Evolutionary conservation across 2,888 invertebrate genomes (phyloP).

Genomic region (Phytoseiulus persimilis): DNA sequence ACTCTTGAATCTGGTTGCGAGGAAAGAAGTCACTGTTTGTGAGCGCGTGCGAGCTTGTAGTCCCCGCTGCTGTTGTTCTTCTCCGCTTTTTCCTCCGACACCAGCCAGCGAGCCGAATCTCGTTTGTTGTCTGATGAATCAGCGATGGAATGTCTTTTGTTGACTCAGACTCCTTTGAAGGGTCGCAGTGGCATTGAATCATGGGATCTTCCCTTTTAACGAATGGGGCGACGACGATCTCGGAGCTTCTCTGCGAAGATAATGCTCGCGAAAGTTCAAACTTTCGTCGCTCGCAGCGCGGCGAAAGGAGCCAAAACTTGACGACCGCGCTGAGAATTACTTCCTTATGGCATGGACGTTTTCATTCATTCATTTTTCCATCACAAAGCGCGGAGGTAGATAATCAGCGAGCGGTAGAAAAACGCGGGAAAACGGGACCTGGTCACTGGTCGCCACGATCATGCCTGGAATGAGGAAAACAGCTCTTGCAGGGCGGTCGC

Average conservation of each 20-base stretch:
- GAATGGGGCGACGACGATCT: not conserved
- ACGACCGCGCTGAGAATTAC: not conserved
- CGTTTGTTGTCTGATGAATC: slow-evolving; percentile 5
- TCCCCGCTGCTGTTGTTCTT: not conserved
- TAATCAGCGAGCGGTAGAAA: not conserved
- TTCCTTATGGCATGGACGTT: not conserved
- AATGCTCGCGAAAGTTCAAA: not conserved
- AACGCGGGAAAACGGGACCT: not conserved
- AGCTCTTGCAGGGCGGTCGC: not conserved
- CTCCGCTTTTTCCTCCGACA: not conserved
- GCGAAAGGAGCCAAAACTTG: not conserved
- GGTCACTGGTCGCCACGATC: not conserved
- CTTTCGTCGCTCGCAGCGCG: not conserved
- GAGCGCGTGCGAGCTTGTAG: not conserved
- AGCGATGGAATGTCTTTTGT: slow-evolving; percentile 5
- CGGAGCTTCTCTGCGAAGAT: not conserved
- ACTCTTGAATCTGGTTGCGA: not conserved
- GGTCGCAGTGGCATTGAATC: not conserved
- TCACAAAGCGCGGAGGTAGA: not conserved
- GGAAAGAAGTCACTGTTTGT: not conserved
- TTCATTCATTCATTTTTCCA: not conserved
- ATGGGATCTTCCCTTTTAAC: not conserved
- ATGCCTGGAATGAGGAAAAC: not conserved
- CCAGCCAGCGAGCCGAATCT: not conserved
- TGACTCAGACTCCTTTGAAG: not conserved